These are phyloP conservation scores for Notarius quadriscutis DNA, from an alignment of 2,113 vertebrate species.

Conservation along the genomic window DNA sequence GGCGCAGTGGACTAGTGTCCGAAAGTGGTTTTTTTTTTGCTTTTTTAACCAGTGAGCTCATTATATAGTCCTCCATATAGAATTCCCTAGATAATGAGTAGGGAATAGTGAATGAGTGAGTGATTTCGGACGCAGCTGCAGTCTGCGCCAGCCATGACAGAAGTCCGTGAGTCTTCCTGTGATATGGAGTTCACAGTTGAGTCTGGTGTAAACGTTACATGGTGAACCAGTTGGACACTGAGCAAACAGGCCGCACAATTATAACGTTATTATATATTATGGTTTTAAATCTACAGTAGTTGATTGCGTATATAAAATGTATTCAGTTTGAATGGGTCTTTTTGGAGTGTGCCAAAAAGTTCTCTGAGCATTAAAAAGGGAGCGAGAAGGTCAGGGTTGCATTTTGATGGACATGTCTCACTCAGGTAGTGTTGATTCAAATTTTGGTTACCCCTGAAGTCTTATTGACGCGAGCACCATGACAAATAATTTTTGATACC, in stretches of 20 bases:
- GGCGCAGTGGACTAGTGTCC: too few species aligned
- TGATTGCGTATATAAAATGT: background rate
- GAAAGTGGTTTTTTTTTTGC: too few species aligned
- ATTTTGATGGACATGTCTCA: background rate
- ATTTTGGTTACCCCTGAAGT: background rate
- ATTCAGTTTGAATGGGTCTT: background rate
- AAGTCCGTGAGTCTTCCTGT: too few species aligned
- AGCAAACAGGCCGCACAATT: background rate
- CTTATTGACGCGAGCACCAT: background rate
- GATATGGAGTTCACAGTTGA: too few species aligned
- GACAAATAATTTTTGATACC: background rate
- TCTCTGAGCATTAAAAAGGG: background rate
- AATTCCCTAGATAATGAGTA: too few species aligned
- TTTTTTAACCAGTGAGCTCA: too few species aligned
- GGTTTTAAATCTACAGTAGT: background rate
- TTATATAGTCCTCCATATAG: too few species aligned
- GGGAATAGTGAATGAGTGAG: too few species aligned
- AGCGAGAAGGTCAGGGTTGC: background rate
- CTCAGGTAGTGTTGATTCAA: background rate
- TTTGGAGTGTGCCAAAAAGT: background rate
- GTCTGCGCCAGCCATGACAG: too few species aligned
- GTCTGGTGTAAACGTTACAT: too few species aligned
- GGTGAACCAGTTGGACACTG: background rate
- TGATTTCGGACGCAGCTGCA: too few species aligned
- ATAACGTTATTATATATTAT: background rate